Evolutionary conservation across 2,888 invertebrate species (phyloP).

Genomic region (Blera fallax): DNA sequence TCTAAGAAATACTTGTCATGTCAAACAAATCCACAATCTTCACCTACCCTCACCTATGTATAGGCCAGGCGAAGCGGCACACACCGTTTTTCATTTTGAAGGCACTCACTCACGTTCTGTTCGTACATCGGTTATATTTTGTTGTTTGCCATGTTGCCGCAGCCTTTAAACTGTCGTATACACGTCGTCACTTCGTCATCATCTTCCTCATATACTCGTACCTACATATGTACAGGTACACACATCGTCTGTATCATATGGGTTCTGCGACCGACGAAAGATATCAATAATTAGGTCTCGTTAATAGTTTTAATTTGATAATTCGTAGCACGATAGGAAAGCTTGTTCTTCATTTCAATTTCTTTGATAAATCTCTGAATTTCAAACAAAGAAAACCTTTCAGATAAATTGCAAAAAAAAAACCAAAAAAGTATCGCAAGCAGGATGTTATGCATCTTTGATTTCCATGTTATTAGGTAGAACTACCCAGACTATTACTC

Average conservation of each 20-base stretch:
- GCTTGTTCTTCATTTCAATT: not conserved
- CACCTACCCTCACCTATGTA: conserved; percentile 1
- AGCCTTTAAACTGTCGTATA: conserved; percentile 1
- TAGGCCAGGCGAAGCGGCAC: not conserved
- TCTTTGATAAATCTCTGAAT: conserved; percentile 12
- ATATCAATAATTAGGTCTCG: conserved; percentile 50
- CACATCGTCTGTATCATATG: conserved; percentile 5
- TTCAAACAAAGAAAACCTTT: conserved; percentile 39
- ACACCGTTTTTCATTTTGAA: conserved; percentile 9
- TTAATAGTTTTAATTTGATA: conserved; percentile 62
- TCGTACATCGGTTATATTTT: conserved; percentile 38
- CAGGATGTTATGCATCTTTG: too few species aligned
- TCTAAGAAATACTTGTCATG: conserved; percentile 34
- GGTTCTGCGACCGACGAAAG: conserved; percentile 3
- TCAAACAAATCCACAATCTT: conserved; percentile 63
- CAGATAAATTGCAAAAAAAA: conserved; percentile 11
- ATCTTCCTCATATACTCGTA: not conserved
- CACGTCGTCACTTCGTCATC: not conserved
- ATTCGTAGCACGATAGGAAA: conserved; percentile 21
- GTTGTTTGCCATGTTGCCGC: conserved; percentile 39
- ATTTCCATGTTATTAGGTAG: not conserved
- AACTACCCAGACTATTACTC: not conserved
- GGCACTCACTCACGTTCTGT: conserved; percentile 28
- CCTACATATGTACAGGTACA: not conserved
- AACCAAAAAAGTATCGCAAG: not conserved